Conservation (phyloP, 2,797 vertebrate species). For the Crax fasciolata region DNA sequence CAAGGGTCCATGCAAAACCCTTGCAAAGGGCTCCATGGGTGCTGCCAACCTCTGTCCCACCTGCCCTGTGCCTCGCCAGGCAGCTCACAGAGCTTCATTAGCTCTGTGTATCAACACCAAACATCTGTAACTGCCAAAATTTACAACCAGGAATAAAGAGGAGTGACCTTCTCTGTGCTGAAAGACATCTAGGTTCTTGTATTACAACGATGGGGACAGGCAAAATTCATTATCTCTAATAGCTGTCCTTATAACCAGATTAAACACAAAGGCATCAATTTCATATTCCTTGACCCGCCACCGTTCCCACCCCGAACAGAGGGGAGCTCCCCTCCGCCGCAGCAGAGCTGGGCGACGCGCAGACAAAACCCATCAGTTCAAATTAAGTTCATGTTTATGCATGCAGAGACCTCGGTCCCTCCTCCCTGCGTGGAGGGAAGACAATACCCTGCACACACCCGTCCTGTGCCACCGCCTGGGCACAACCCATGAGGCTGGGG, state of each 20-base stretch:
- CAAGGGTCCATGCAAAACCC: neutral
- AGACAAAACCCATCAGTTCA: neutral
- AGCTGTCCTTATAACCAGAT: conserved; percentile 71
- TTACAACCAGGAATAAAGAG: conserved; percentile 79
- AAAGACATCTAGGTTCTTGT: conserved; percentile 80
- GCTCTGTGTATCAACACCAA: conserved; percentile 52
- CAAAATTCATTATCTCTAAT: conserved; percentile 80
- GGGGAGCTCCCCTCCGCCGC: neutral
- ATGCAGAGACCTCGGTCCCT: neutral
- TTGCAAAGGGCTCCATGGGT: neutral
- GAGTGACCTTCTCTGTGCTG: conserved; percentile 75
- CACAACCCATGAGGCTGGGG: neutral
- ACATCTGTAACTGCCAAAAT: conserved; percentile 77
- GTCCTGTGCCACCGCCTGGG: neutral
- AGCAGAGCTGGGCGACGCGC: neutral
- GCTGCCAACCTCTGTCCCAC: neutral
- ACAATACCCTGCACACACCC: neutral
- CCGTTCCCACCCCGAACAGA: neutral
- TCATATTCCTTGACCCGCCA: conserved; percentile 44
- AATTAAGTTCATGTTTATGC: neutral
- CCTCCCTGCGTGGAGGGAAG: neutral
- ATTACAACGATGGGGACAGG: conserved; percentile 73
- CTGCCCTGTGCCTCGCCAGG: conserved; percentile 30
- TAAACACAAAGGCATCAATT: conserved; percentile 70
- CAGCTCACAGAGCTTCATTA: conserved; percentile 68